Evolutionary conservation across 2,113 vertebrate species (phyloP).

Genomic region (Otus sunia): DNA sequence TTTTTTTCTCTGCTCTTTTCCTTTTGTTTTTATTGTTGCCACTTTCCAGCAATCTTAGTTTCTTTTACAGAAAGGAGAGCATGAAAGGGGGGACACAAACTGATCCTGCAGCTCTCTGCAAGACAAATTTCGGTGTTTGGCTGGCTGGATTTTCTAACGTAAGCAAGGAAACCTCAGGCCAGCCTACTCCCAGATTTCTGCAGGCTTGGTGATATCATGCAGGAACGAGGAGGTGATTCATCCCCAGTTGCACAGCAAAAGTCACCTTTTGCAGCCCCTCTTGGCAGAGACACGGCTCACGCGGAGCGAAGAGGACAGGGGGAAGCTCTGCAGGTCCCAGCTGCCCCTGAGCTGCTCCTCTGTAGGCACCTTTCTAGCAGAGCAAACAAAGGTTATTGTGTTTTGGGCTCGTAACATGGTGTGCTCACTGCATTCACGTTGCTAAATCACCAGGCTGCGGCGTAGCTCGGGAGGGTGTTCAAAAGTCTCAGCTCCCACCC

Average conservation of each 20-base stretch:
- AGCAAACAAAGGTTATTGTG: neutral
- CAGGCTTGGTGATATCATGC: slow-evolving; percentile 26
- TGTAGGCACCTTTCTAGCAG: neutral
- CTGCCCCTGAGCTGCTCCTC: neutral
- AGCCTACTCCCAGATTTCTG: neutral
- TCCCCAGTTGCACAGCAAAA: neutral
- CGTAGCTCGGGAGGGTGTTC: neutral
- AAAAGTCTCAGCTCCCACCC: neutral
- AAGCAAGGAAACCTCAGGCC: neutral
- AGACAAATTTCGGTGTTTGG: neutral
- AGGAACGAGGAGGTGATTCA: slow-evolving; percentile 59
- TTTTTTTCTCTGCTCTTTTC: neutral
- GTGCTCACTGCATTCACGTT: fast-evolving
- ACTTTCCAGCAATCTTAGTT: neutral
- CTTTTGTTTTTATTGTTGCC: neutral
- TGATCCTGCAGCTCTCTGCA: neutral
- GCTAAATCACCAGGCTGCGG: neutral
- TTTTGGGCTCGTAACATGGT: fast-evolving
- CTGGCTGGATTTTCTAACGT: neutral
- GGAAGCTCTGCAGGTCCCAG: neutral
- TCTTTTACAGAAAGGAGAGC: neutral
- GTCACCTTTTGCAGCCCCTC: neutral
- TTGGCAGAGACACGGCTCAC: neutral
- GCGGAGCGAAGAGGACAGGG: neutral
- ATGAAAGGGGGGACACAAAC: neutral